phyloP scores from a whole-genome alignment of 2,797 vertebrate genomes.

The Microchirus variegatus region DNA sequence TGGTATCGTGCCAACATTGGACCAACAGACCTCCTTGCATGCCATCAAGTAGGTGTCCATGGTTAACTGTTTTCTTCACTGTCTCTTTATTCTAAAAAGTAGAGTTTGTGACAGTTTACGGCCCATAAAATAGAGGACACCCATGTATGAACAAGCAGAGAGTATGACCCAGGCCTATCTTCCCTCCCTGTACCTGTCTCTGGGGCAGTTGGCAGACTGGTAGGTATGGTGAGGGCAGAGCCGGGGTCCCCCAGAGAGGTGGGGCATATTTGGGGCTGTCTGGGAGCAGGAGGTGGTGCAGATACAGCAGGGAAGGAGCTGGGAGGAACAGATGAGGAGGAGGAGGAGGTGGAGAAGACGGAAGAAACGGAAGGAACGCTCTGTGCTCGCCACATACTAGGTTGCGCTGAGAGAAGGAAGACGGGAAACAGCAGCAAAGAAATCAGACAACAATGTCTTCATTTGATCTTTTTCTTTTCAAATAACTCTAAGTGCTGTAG shows the following conservation, averaged over 20 bases:
- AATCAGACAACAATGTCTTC: too few species aligned
- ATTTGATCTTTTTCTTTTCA: too few species aligned
- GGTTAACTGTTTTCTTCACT: too few species aligned
- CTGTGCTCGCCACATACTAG: constrained; percentile 44
- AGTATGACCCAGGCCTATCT: background rate
- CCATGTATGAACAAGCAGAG: too few species aligned
- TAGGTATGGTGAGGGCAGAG: constrained; percentile 70
- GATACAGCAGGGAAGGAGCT: constrained; percentile 43
- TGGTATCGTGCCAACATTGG: too few species aligned
- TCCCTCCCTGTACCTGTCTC: constrained; percentile 72
- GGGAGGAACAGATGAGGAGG: constrained; percentile 50
- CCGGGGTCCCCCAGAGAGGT: constrained; percentile 47
- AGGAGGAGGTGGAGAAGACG: constrained; percentile 23
- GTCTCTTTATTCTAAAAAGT: too few species aligned
- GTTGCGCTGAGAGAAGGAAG: constrained; percentile 16
- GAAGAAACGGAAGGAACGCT: constrained; percentile 46
- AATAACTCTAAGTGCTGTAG: too few species aligned
- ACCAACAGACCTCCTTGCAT: too few species aligned
- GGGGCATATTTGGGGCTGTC: constrained; percentile 45
- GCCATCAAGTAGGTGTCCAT: too few species aligned
- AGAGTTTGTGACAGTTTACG: too few species aligned
- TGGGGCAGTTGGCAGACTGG: constrained; percentile 77
- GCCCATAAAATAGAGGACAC: too few species aligned
- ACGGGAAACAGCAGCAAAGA: background rate
- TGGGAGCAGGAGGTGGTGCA: constrained; percentile 29